Base-by-base conservation (phyloP, 2,888 invertebrate genomes). In the Melipona bicolor region DNA sequence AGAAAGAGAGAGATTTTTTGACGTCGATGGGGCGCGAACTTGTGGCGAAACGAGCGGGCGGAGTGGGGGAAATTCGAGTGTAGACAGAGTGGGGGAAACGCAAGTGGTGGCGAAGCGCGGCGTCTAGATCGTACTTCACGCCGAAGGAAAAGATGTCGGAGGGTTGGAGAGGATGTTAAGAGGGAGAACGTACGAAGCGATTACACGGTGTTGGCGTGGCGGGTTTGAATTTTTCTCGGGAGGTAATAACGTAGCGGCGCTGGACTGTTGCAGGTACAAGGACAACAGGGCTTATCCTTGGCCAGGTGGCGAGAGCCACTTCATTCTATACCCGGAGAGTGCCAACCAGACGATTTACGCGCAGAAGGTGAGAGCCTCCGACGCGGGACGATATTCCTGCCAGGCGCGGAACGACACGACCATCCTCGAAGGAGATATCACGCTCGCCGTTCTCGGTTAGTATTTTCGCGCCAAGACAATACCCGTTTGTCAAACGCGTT, bases 301-400 rank as follows among this genome's bases (percentile, higher is more conserved):
- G 97, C 96, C 97, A 6, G 95, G 96, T 62, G 96, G 96, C 65
- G 96, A 96, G 73, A 97, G 97, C 56, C 96, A 96, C 90, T 95
- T 97, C 91, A 97, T 97, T 92, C 95, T 97, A 89, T 97, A 97
- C 93, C 97, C 97, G 0, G 97, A 97, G 94, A 97, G 97, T 74
- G 97, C 96, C 82, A 97, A 97, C 95, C 97, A 97, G 95, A 97
- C 97, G 73, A 96, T 97, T 90, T 97, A 97, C 95, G 96, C 97
- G 49, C 95, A 96, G 88, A 95, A 95, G 62, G 96, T 97, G 49
- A 95, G 96, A 59, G 95, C 95, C 70, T 95, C 96, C 11, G 97
- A 97, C 94, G 96, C 96, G 59, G 97, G 97, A 79, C 96, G 96
- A 94, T 97, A 97, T 94, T 97, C 97, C 69, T 97, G 97, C 93